Percentiles rank a stretch among this genome's conserved stretches.
Conservation (phyloP, 2,797 vertebrate species). For the Phalanger gymnotis region DNA sequence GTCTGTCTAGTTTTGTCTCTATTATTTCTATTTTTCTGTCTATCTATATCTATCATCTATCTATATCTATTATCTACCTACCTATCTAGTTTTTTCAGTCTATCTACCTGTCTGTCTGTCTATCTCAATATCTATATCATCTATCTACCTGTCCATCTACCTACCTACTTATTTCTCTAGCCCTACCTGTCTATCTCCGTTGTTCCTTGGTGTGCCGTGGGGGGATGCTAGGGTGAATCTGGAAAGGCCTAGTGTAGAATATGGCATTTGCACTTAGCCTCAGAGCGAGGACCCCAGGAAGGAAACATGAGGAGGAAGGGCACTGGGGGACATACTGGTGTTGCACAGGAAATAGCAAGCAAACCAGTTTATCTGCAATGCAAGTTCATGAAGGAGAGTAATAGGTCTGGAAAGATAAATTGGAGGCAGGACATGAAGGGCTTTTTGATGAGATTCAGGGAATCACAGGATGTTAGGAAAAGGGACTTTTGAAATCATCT, state of each 20-base stretch:
- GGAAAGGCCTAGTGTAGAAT: not conserved
- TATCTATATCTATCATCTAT: no score
- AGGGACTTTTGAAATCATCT: not conserved
- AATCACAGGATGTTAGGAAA: not conserved
- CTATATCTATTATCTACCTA: no score
- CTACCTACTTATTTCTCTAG: no score
- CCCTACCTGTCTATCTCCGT: not conserved
- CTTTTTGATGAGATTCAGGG: not conserved
- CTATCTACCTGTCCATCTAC: no score
- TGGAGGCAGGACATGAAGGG: not conserved
- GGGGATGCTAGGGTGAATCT: not conserved
- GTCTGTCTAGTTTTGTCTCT: no score
- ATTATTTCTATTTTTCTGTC: no score
- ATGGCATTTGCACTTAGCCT: not conserved
- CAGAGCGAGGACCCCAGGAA: not conserved
- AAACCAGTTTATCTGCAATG: not conserved
- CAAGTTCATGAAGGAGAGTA: not conserved
- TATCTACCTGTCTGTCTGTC: no score
- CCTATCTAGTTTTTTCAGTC: no score
- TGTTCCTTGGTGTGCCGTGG: not conserved
- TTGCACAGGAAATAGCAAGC: not conserved
- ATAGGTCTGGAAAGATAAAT: not conserved
- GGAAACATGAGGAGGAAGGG: not conserved
- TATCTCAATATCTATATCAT: no score
- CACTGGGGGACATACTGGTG: not conserved